Percentiles rank a stretch among this genome's conserved stretches.
phyloP scores from a whole-genome alignment of 2,797 vertebrate genomes.

The Eleutherodactylus coqui region DNA sequence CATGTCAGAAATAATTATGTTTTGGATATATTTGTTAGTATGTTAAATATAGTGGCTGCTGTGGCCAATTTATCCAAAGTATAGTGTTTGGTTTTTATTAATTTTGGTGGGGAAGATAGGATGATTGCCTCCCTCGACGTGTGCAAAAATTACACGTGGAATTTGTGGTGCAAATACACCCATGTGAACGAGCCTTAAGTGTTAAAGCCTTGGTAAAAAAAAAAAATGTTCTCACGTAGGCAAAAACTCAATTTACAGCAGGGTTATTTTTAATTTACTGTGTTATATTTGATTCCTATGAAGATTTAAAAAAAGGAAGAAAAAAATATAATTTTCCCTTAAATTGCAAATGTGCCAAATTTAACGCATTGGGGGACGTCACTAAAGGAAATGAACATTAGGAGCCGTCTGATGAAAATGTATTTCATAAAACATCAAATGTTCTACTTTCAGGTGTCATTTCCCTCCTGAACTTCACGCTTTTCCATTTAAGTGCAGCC shows the following conservation, averaged over 20 bases:
- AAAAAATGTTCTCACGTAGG: background rate
- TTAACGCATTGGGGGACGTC: slow-evolving; percentile 36
- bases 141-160: too few species aligned
- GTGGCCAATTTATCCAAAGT: too few species aligned
- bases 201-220: background rate
- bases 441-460: slow-evolving; percentile 53
- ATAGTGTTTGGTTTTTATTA: too few species aligned
- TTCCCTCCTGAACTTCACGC: slow-evolving; percentile 47
- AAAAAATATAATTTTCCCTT: slow-evolving; percentile 26
- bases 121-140: too few species aligned
- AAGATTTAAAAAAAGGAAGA: slow-evolving; percentile 20
- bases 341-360: slow-evolving; percentile 12
- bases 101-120: too few species aligned
- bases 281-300: slow-evolving; percentile 36
- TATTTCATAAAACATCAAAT: slow-evolving; percentile 58
- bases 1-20: too few species aligned
- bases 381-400: slow-evolving; percentile 55
- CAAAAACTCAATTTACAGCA: slow-evolving; percentile 25
- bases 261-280: slow-evolving; percentile 41
- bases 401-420: slow-evolving; percentile 50
- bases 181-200: too few species aligned
- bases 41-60: too few species aligned
- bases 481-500: slow-evolving; percentile 55
- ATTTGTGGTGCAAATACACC: too few species aligned
- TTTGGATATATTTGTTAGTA: too few species aligned